Conservation (phyloP, 2,113 vertebrate genomes). For the Grammomys surdaster region DNA sequence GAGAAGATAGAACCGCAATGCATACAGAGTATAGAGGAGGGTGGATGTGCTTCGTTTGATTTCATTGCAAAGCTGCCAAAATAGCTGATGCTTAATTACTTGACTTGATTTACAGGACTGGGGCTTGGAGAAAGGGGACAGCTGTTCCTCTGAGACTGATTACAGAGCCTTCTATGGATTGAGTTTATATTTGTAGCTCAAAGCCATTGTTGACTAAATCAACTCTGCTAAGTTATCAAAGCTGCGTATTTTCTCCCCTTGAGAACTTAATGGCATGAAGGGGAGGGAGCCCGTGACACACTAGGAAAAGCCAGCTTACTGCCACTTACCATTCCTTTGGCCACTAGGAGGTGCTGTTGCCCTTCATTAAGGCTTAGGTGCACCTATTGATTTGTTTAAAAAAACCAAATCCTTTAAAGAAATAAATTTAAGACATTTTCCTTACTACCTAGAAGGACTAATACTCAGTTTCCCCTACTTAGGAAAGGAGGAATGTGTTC, state of each 20-base stretch:
- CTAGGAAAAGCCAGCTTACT: not conserved
- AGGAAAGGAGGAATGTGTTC: conserved; percentile 28
- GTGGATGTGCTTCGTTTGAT: conserved; percentile 53
- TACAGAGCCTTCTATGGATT: conserved; percentile 70
- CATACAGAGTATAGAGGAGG: conserved; percentile 42
- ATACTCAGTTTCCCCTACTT: not conserved
- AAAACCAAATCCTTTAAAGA: conserved; percentile 45
- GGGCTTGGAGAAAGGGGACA: conserved; percentile 69
- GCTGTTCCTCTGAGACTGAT: conserved; percentile 70
- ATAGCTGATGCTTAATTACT: conserved; percentile 67
- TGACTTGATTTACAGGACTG: conserved; percentile 65
- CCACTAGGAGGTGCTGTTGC: conserved; percentile 73
- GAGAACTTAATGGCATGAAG: not conserved
- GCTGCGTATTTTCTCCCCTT: not conserved
- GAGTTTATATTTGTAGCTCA: conserved; percentile 69
- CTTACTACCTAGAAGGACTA: conserved; percentile 43
- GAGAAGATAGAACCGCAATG: conserved; percentile 60
- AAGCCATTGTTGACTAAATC: conserved; percentile 59
- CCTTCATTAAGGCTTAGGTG: conserved; percentile 52
- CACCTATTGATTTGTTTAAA: conserved; percentile 13
- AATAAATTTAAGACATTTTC: conserved; percentile 5
- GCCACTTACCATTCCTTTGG: conserved; percentile 24
- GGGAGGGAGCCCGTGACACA: conserved; percentile 6
- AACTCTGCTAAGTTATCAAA: conserved; percentile 62
- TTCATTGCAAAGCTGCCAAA: conserved; percentile 71